Evolutionary conservation across 2,113 vertebrate genomes (phyloP), one percentile per base, ranked within the genome.

Genomic region (Sardina pilchardus): DNA sequence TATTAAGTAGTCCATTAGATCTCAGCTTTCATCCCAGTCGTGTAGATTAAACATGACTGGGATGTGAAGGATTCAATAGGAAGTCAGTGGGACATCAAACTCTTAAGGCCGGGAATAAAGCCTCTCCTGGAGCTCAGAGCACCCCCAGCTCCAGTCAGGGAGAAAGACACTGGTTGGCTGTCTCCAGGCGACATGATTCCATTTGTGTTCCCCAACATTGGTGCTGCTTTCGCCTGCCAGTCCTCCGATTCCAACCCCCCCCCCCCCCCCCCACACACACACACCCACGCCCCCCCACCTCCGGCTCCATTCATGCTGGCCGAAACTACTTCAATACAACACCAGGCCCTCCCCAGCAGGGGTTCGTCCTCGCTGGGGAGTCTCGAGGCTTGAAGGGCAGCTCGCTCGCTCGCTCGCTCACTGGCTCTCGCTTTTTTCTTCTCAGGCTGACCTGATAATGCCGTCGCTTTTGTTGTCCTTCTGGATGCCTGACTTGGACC

Each of bases 401-500:
- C 8, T 12, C 81, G 81, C 81, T 84, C 71, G 36, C 83, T 78
- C 10, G n/a, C n/a, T 84, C 71, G 36, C 83, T 78, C 10, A 6
- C n/a, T 9, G 8, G 9, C n/a, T 8, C n/a, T 71, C 63, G 26
- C 63, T 71, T 36, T 78, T 36, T 78, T 36, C 16, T 36, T 34
- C 71, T 34, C 30, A 34, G 12, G 78, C 12, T 84, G 56, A 83
- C 83, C 88, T 81, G 80, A 83, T 84, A 85, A 53, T 86, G 71
- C 59, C 30, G 30, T 47, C 84, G 82, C 81, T 75, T 84, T 16
- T 34, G 78, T 78, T 82, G 75, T 82, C 82, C 75, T 84, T 45
- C 50, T 83, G 85, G 84, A 83, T 67, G 71, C 85, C 86, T 87
- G 71, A 83, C 83, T 86, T 86, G 63, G 71, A 86, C 24, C 19